Evolutionary conservation across 2,113 vertebrate species (phyloP).

Genomic region (Xiphias gladius): DNA sequence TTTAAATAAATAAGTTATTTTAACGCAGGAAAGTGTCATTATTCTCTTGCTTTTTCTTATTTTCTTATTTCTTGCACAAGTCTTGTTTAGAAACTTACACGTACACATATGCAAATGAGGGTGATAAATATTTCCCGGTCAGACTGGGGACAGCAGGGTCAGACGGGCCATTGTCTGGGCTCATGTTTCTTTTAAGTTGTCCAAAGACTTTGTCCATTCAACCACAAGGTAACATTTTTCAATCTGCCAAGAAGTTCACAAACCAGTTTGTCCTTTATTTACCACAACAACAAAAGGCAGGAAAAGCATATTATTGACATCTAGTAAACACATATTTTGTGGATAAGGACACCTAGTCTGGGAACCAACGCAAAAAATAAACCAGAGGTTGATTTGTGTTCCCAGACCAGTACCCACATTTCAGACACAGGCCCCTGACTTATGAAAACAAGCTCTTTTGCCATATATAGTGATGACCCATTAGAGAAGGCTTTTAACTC

Average conservation of each 20-base stretch:
- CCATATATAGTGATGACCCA: conserved; percentile 37
- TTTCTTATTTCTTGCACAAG: background rate
- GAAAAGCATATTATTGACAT: background rate
- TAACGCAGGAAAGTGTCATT: background rate
- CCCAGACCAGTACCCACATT: background rate
- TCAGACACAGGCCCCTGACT: conserved; percentile 6
- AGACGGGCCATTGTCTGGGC: conserved; percentile 41
- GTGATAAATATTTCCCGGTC: conserved; percentile 56
- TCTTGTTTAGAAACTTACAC: background rate
- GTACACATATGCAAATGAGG: conserved; percentile 52
- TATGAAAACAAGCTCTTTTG: conserved; percentile 38
- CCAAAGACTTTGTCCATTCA: conserved; percentile 51
- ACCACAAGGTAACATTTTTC: conserved; percentile 35
- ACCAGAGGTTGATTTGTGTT: conserved; percentile 19
- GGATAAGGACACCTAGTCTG: conserved; percentile 14
- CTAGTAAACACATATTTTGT: background rate
- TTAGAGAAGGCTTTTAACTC: conserved; percentile 4
- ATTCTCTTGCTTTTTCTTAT: background rate
- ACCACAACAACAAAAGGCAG: conserved; percentile 1
- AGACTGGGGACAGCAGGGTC: conserved; percentile 41
- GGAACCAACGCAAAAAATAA: conserved; percentile 24
- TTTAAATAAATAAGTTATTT: background rate
- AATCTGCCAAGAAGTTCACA: conserved; percentile 24
- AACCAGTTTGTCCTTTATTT: background rate
- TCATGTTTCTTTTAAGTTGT: conserved; percentile 27